Percentiles rank a stretch among this genome's conserved stretches.
These are phyloP conservation scores for Rana temporaria DNA, from an alignment of 2,113 vertebrate species.

Conservation along the genomic window DNA sequence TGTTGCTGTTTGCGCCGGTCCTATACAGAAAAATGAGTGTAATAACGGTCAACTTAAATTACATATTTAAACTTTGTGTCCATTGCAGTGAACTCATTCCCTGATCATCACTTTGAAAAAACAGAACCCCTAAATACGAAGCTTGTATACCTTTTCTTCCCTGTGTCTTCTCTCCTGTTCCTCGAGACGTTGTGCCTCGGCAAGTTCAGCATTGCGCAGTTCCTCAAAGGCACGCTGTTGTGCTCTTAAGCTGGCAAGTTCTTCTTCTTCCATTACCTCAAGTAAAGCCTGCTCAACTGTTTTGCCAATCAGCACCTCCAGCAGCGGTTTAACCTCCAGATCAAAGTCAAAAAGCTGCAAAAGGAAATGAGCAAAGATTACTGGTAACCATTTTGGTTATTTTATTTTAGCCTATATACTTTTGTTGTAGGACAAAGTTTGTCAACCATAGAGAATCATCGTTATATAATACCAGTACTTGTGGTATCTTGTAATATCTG, in stretches of 20 bases:
- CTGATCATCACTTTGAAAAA: too few relatives aligned
- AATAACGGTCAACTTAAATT: conserved; percentile 8
- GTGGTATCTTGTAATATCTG: too few relatives aligned
- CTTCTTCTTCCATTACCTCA: conserved; percentile 96
- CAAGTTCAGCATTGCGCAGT: conserved; percentile 79
- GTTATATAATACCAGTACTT: too few relatives aligned
- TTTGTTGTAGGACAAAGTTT: too few relatives aligned
- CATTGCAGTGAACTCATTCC: too few relatives aligned
- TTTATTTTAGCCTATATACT: too few relatives aligned
- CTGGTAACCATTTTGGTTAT: too few relatives aligned
- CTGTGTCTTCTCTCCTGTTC: conserved; percentile 83
- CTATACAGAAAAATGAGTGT: conserved; percentile 65
- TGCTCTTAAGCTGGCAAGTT: conserved; percentile 79
- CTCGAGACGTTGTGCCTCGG: conserved; percentile 87
- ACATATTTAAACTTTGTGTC: too few relatives aligned
- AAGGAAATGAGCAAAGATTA: neutral
- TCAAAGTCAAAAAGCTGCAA: conserved; percentile 93
- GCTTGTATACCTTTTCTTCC: conserved; percentile 79
- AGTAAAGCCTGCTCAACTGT: conserved; percentile 89
- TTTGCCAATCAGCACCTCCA: conserved; percentile 92
- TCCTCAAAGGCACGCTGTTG: conserved; percentile 77
- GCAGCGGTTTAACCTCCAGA: conserved; percentile 85
- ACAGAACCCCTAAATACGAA: too few relatives aligned
- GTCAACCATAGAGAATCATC: too few relatives aligned
- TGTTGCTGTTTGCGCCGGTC: conserved; percentile 81